Evolutionary conservation across 2,797 vertebrate species (phyloP).

Genomic region (Denticeps clupeoides): DNA sequence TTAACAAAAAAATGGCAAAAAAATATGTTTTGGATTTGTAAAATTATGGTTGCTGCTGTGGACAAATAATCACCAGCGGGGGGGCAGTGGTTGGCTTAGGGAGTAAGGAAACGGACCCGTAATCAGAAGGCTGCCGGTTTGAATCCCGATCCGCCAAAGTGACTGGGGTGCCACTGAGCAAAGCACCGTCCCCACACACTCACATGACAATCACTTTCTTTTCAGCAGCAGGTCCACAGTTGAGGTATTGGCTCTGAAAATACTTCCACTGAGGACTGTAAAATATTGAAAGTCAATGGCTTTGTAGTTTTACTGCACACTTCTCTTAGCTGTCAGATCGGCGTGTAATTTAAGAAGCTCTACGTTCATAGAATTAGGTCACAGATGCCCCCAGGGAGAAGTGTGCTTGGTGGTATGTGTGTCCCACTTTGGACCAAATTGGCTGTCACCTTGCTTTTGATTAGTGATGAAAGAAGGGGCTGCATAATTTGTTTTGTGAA

Average conservation of each 20-base stretch:
- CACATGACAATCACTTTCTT: no score
- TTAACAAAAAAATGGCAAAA: no score
- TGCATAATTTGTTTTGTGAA: conserved; percentile 11
- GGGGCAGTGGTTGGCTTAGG: no score
- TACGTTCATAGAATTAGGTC: conserved; percentile 27
- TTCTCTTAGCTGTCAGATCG: conserved; percentile 3
- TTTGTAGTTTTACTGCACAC: neutral
- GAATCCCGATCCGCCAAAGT: no score
- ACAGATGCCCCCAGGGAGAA: conserved; percentile 19
- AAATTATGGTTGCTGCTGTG: no score
- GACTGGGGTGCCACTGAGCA: no score
- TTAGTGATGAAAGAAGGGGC: conserved; percentile 8
- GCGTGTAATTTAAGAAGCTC: conserved; percentile 16
- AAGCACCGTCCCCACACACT: no score
- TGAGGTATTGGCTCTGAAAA: neutral
- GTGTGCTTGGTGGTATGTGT: neutral
- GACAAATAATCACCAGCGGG: no score
- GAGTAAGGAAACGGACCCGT: no score
- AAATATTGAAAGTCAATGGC: conserved; percentile 10
- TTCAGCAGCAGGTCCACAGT: no score
- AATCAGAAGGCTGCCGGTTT: no score
- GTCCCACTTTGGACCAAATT: conserved; percentile 31
- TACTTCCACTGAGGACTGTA: neutral
- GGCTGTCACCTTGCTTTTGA: conserved; percentile 11
- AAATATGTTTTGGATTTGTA: no score